Conservation (phyloP, 2,888 invertebrate species). For the Automeris io region DNA sequence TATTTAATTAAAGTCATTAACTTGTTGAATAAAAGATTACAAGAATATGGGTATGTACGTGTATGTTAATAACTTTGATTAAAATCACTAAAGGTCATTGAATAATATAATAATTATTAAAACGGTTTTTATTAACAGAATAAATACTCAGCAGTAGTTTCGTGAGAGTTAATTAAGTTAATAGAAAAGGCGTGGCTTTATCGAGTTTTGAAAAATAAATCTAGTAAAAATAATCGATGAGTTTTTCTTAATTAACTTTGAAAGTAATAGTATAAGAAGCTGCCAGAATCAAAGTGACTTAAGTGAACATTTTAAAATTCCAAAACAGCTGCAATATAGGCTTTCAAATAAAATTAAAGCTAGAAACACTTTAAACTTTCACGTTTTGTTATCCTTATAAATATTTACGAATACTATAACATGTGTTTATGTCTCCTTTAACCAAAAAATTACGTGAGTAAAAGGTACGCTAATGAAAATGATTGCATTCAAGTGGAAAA, state of each 20-base stretch:
- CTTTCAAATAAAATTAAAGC: no score
- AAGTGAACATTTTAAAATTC: no score
- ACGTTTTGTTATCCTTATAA: no score
- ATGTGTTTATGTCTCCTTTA: no score
- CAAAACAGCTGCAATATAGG: no score
- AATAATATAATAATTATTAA: constrained; percentile 3
- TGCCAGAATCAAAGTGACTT: no score
- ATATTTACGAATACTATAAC: no score
- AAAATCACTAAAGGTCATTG: constrained; percentile 7
- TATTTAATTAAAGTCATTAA: neutral
- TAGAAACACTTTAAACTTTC: no score
- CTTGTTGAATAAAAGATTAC: neutral
- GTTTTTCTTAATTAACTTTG: neutral
- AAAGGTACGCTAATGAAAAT: no score
- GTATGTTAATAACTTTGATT: constrained; percentile 1
- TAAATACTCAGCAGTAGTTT: constrained; percentile 9
- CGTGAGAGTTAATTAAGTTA: constrained; percentile 7
- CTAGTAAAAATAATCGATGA: neutral
- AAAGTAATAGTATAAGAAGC: constrained; percentile 1
- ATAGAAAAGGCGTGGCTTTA: constrained; percentile 7
- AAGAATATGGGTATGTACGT: neutral
- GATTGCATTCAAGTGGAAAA: no score
- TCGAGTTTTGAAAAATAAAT: constrained; percentile 1
- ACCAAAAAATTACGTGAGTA: no score
- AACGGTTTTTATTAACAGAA: constrained; percentile 4